Conservation (phyloP, 2,797 vertebrate genomes). For the Coilia nasus region DNA sequence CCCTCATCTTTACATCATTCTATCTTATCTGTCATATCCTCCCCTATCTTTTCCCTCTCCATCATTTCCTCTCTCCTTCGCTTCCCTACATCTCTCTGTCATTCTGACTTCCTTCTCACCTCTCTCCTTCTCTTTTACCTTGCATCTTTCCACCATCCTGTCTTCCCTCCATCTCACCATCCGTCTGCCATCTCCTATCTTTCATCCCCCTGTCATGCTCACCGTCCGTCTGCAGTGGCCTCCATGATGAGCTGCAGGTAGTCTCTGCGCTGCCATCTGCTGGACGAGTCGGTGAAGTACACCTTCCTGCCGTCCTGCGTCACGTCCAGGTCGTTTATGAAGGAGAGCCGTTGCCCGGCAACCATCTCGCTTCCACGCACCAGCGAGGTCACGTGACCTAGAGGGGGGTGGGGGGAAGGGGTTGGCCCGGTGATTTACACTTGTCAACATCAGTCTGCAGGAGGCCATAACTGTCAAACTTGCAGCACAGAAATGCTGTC, state of each 20-base stretch:
- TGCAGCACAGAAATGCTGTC: too few species aligned
- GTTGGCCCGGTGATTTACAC: not conserved
- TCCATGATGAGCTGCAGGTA: slow-evolving; percentile 89
- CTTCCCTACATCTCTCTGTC: too few species aligned
- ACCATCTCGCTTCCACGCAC: slow-evolving; percentile 78
- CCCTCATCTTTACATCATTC: too few species aligned
- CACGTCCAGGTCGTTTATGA: slow-evolving; percentile 90
- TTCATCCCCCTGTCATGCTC: slow-evolving; percentile 43
- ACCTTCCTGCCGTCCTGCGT: slow-evolving; percentile 90
- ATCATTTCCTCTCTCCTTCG: too few species aligned
- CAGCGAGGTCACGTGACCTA: slow-evolving; percentile 81
- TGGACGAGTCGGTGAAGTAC: slow-evolving; percentile 95
- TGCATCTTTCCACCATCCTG: too few species aligned
- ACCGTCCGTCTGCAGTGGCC: slow-evolving; percentile 91
- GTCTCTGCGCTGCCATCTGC: slow-evolving; percentile 92
- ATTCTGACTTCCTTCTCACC: too few species aligned
- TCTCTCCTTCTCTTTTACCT: too few species aligned
- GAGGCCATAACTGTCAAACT: not conserved
- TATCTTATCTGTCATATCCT: too few species aligned
- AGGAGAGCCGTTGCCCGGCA: slow-evolving; percentile 85
- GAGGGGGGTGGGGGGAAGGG: not conserved
- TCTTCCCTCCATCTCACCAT: not conserved
- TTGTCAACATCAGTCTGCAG: not conserved
- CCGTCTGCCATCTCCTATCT: not conserved
- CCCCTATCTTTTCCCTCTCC: too few species aligned